Evolutionary conservation across 2,797 vertebrate species (phyloP), one percentile per base, ranked within the genome.

Genomic region (Catamblyrhynchus diadema): DNA sequence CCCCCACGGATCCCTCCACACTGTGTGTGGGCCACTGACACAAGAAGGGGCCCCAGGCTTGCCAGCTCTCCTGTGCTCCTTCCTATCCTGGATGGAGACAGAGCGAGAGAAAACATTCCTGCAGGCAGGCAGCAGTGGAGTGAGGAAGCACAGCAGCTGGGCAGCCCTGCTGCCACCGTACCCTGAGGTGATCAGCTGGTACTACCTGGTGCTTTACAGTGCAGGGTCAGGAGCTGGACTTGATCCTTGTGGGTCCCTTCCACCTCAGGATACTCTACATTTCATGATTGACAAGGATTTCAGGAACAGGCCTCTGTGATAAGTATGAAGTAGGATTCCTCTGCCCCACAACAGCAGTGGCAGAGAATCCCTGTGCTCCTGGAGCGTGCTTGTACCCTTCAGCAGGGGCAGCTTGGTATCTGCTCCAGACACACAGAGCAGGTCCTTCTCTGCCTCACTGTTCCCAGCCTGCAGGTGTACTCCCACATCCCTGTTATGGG

Each of bases 381-480:
- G 47, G 16, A 45, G 35, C 8, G 3, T 51, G 54, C 15, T 59
- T 7, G 62, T 13, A 48, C 1, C 24, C 32, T 10, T 28, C 57
- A 64, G 48, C 37, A 60, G 56, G 12, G 8, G 4, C 62, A 75
- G 74, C 50, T 30, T 14, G 19, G 30, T 25, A 44, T 27, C 53
- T 39, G 59, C 70, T 65, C 42, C 66, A 62, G 45, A 30, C 47
- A 66, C 28, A 22, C 32, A 44, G 12, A 47, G 53, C 66, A 78
- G 37, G 32, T 80, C 64, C 59, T 33, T 18, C 41, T 48, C 73
- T 33, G 33, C 48, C 61, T 11, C n/a, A 23, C 28, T 41, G 62
- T 14, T 69, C 70, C 10, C n/a, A 42, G 37, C 6, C 50, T 56
- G 32, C 1, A 1, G n/a, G 42, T 0, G 0, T 7, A 2, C 27